Evolutionary conservation across 1,140 invertebrate species (phyloP), one percentile per base, ranked within the genome.

Genomic region (Tribolium madens): DNA sequence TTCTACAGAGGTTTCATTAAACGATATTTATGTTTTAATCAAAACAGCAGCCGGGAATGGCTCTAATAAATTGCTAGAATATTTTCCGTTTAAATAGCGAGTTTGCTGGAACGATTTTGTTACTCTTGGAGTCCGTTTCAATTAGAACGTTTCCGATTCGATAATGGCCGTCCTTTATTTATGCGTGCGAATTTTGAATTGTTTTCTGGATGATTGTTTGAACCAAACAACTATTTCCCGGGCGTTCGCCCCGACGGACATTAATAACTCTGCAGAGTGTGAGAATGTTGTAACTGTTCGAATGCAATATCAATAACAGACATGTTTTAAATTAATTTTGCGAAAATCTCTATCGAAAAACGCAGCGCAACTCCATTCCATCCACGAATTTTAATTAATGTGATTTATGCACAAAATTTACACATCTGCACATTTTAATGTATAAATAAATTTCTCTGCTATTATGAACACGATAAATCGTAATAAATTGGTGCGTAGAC

Each of bases 391-490:
- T 64, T 64, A 64, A 64, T 64, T 64, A 64, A 64, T 64, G 57
- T 64, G 57, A 64, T 64, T 64, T 64, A 64, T 64, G 57, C 14
- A 42, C 26, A 64, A 33, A 64, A 64, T 64, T 64, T 26, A 64
- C 57, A 64, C 57, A 64, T 64, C 57, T 64, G 57, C 57, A 64
- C 57, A 33, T 26, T 64, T 64, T 31, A 64, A 10, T 33, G 26
- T 31, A 21, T 60, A 60, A 60, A 60, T 60, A 60, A 60, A 60
- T 60, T 18, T 13, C 53, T 4, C 15, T 13, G 53, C 18, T 36
- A 33, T 42, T 64, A 64, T 64, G 70, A 33, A 72, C 46, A 72
- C 50, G 46, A 72, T 71, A 71, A 71, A 71, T 71, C 69, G 47
- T 42, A 47, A 46, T 48, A 71, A 71, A 71, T 71, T 71, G 69